Base-by-base conservation (phyloP, 2,797 vertebrate genomes). In the Myioborus miniatus region DNA sequence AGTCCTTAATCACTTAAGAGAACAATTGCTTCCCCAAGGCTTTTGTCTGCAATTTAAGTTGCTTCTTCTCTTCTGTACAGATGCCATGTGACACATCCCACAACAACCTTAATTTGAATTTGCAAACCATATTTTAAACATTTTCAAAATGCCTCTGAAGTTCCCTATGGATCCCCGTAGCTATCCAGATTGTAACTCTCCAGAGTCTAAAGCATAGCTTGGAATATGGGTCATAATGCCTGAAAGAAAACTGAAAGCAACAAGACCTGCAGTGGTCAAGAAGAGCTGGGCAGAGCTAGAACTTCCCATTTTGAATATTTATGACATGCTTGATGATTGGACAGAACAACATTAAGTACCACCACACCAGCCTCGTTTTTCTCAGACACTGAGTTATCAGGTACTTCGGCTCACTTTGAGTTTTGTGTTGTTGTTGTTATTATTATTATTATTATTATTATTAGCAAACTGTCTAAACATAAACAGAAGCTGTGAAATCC, bases 31-130 rank as follows among this genome's bases (percentile, higher is more conserved):
- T 84, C 85, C 93, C 74, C 63, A 88, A 91, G 91, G 89, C 89
- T 87, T 91, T 83, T 96, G 89, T 94, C 92, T 96, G 83, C 52
- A 60, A 32, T 70, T 90, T 76, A 78, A 94, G 34, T 81, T 59
- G 72, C 81, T 43, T 47, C 1, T 8, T 60, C 80, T 69, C 55
- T 60, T 90, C 69, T 79, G 67, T 58, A 70, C 55, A 86, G 50
- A 34, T 63, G 62, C 67, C 71, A 49, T 30, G 41, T 76, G 84
- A 92, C 69, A 72, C 0, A 5, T 76, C 74, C 56, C 67, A 56
- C 53, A 85, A 64, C 24, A 23, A 90, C 17, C 24, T 84, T 56
- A 56, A 70, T 62, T 56, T 87, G 65, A 91, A 83, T 78, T 63
- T 4, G 2, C 19, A 78, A 80, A 83, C 36, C 13, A 2, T 53